Conservation (phyloP, 2,113 vertebrate genomes). For the Protobothrops flavoviridis region DNA sequence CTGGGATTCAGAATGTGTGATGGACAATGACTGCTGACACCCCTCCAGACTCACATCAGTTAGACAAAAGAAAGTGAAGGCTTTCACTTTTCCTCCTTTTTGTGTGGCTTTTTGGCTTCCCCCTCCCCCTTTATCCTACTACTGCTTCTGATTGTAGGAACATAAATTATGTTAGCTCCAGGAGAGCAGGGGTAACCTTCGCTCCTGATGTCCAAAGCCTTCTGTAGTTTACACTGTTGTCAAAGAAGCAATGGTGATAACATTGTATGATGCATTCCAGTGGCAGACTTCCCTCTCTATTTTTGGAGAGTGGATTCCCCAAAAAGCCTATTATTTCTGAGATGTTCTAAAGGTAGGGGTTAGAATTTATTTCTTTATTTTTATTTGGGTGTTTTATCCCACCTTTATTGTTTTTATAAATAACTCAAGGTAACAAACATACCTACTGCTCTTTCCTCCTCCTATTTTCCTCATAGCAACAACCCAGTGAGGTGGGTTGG, state of each 20-base stretch:
- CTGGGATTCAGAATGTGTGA: not conserved
- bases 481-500: not conserved
- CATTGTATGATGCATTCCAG: not conserved
- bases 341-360: not conserved
- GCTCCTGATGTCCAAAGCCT: not conserved
- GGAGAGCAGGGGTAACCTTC: not conserved
- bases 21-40: not conserved
- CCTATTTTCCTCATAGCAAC: not conserved
- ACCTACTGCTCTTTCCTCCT: not conserved
- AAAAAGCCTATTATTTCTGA: not conserved
- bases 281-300: not conserved
- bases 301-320: not conserved
- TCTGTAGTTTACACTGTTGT: not conserved
- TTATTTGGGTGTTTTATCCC: not conserved
- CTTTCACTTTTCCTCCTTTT: not conserved
- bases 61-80: not conserved
- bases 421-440: not conserved
- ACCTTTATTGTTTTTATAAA: not conserved
- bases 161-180: not conserved
- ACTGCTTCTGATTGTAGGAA: not conserved
- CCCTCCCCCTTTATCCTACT: not conserved
- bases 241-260: not conserved
- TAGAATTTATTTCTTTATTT: not conserved
- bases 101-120: not conserved
- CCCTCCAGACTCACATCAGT: not conserved